These are phyloP conservation scores for Macrobrachium nipponense DNA, from an alignment of 1,140 invertebrate species.

Conservation along the genomic window DNA sequence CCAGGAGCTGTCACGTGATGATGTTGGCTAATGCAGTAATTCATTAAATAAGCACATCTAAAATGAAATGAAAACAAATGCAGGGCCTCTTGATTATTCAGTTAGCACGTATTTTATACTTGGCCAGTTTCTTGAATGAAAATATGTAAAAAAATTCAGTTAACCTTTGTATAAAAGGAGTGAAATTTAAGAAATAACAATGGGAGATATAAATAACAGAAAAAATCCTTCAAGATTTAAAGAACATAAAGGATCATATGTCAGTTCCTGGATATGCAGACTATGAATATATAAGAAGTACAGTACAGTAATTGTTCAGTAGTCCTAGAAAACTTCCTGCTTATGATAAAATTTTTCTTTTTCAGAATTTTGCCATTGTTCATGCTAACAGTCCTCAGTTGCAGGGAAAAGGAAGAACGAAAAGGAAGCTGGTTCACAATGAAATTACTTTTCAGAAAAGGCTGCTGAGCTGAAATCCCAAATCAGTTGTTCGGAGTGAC, in stretches of 20 bases:
- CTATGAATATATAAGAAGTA: too few relatives aligned
- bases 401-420: conserved; percentile 56
- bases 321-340: conserved; percentile 58
- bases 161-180: conserved; percentile 29
- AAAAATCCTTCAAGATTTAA: conserved; percentile 18
- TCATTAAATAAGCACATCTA: conserved; percentile 13
- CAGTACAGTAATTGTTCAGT: conserved; percentile 10
- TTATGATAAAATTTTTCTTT: conserved; percentile 56
- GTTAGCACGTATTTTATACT: conserved; percentile 24
- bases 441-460: conserved; percentile 60
- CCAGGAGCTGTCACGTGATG: conserved; percentile 59
- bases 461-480: too few relatives aligned
- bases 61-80: conserved; percentile 36
- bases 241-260: conserved; percentile 46
- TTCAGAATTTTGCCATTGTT: conserved; percentile 54
- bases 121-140: conserved; percentile 43
- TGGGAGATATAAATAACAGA: conserved; percentile 17
- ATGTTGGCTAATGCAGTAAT: conserved; percentile 42
- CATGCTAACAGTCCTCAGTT: conserved; percentile 50
- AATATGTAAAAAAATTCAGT: conserved; percentile 37
- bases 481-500: conserved; percentile 3
- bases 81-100: conserved; percentile 34
- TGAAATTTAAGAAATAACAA: conserved; percentile 16
- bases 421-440: conserved; percentile 53
- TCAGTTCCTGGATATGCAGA: conserved; percentile 52